Conservation (phyloP, 2,797 vertebrate genomes). For the Gastrophryne carolinensis region DNA sequence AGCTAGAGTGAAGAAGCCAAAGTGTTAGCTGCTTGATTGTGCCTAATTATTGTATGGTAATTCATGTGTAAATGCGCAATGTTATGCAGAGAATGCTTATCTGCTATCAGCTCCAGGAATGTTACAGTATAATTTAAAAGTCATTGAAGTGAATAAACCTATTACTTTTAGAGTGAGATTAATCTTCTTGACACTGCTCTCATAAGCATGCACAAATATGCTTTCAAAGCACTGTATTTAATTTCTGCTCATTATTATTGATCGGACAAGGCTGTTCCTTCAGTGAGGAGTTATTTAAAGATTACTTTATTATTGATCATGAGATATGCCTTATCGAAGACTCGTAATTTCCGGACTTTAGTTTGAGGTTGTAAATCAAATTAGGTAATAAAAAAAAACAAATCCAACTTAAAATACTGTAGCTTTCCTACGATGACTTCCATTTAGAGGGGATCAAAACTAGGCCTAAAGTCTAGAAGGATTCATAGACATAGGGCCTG, state of each 20-base stretch:
- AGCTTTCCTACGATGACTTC: no score
- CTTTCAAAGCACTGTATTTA: constrained; percentile 62
- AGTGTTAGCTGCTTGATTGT: constrained; percentile 33
- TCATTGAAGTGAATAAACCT: constrained; percentile 62
- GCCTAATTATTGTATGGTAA: constrained; percentile 49
- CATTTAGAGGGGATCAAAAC: no score
- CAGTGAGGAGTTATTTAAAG: constrained; percentile 67
- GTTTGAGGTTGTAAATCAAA: no score
- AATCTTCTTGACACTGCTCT: constrained; percentile 72
- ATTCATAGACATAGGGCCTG: no score
- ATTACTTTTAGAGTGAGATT: constrained; percentile 65
- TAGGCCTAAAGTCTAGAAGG: no score
- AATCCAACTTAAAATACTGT: no score
- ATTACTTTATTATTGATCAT: constrained; percentile 62
- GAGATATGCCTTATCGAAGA: constrained; percentile 48
- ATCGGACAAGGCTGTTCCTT: constrained; percentile 61
- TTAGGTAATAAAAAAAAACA: no score
- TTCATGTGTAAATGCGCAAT: constrained; percentile 49
- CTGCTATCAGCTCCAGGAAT: constrained; percentile 45
- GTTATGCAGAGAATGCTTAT: constrained; percentile 39
- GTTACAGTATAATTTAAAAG: constrained; percentile 58
- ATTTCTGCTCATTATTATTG: constrained; percentile 72
- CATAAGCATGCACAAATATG: constrained; percentile 67
- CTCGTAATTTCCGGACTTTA: no score
- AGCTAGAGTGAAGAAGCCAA: constrained; percentile 25